phyloP scores from a whole-genome alignment of 2,888 invertebrate genomes.

The Microchrysa polita region DNA sequence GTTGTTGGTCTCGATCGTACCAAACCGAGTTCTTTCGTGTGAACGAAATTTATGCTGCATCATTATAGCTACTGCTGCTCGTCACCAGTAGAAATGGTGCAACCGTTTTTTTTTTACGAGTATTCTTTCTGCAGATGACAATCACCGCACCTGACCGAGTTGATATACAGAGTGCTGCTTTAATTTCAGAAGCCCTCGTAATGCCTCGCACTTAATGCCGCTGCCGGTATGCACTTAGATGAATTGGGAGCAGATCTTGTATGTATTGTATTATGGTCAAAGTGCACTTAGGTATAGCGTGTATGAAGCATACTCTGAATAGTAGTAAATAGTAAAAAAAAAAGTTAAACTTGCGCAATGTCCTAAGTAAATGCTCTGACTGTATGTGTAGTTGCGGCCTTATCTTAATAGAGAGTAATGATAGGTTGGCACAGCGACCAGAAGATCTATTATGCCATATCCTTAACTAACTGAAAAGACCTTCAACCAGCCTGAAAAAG shows the following conservation, averaged over 20 bases:
- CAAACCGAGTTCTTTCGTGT: neutral
- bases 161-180: neutral
- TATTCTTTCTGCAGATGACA: slow-evolving; percentile 24
- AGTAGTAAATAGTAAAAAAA: no score
- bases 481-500: no score
- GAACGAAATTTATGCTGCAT: slow-evolving; percentile 3
- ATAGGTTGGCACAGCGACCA: no score
- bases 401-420: no score
- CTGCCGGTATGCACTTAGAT: slow-evolving; percentile 1
- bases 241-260: neutral
- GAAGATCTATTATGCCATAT: no score
- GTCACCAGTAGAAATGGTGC: slow-evolving; percentile 10
- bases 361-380: no score
- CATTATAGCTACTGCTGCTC: neutral
- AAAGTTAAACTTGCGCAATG: no score
- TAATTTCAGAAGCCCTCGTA: slow-evolving; percentile 6
- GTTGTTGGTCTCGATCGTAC: neutral
- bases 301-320: neutral
- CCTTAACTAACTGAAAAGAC: no score
- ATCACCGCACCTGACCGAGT: slow-evolving; percentile 1
- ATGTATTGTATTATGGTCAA: no score
- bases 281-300: slow-evolving; percentile 20
- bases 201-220: neutral
- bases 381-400: no score
- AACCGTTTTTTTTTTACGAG: slow-evolving; percentile 18